Base-by-base conservation (phyloP, 1,140 invertebrate genomes). In the Drosophila tsacasi region DNA sequence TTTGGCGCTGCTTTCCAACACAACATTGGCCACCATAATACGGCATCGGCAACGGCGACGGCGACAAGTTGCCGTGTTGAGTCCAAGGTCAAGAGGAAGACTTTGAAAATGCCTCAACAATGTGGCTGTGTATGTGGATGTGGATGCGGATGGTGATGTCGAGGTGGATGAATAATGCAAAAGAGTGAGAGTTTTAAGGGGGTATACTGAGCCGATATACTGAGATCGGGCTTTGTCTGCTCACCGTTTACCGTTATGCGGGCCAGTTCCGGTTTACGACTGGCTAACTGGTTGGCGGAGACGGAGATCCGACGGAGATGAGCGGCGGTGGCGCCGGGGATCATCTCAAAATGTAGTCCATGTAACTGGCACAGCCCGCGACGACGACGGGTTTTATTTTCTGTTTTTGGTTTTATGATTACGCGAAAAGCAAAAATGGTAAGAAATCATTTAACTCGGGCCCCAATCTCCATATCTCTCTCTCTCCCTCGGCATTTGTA, bases 41-140 rank as follows among this genome's bases (percentile, higher is more conserved):
- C 66, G 40, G 32, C 73, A 23, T 17, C 66, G 40, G 32, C 73
- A 30, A 58, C 68, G n/a, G 10, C 60, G 49, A 54, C 67, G 21
- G 42, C 74, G 75, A 79, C 76, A 79, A 77, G 79, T 73, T 80
- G 65, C 81, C 67, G 83, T 74, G 67, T 73, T 69, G 78, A 92
- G 91, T 92, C 91, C 91, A 92, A 92, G 91, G 91, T 92, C 91
- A 92, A 92, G 91, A 91, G 91, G 86, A 92, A 92, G 90, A 92
- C 91, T 92, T 92, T 92, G 85, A 92, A 92, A 91, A 89, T 79
- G 73, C 84, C 73, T 61, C 68, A 81, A 55, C 76, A 77, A 85
- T 79, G 80, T 66, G 73, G 40, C 17, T 46, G 54, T 61, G 40
- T 54, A 6, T 37, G 64, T 72, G 25, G 35, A 6, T 37, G 64